These are phyloP conservation scores for Uloborus diversus DNA, from an alignment of 1,140 invertebrate species.

Conservation along the genomic window DNA sequence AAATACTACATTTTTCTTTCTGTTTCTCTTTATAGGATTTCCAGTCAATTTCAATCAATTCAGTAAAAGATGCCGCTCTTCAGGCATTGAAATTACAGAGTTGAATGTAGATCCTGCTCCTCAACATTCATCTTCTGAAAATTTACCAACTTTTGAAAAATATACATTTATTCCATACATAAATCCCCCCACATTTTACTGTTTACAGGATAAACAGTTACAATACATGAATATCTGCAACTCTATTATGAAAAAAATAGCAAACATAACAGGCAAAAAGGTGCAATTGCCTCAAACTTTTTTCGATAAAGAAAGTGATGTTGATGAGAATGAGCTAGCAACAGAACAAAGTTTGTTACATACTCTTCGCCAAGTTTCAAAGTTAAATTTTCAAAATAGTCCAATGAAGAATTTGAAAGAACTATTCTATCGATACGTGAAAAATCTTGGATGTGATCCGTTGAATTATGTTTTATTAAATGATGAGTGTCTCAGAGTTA, in stretches of 20 bases:
- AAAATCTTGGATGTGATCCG: neutral
- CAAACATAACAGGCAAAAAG: neutral
- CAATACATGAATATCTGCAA: constrained; percentile 11
- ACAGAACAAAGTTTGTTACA: too few relatives aligned
- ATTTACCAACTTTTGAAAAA: constrained; percentile 78
- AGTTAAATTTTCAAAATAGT: neutral
- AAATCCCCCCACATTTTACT: neutral
- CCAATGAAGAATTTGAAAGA: constrained; percentile 2
- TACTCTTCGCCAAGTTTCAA: neutral
- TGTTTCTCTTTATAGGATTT: constrained; percentile 12
- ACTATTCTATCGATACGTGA: neutral
- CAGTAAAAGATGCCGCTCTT: constrained; percentile 66
- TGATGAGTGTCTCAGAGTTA: constrained; percentile 22
- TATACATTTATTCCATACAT: constrained; percentile 79
- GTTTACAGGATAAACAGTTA: neutral
- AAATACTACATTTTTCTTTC: too few relatives aligned
- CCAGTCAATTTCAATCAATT: constrained; percentile 12
- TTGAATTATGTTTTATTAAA: constrained; percentile 11
- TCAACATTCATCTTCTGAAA: constrained; percentile 76
- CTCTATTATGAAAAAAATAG: neutral
- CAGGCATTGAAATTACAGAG: constrained; percentile 88
- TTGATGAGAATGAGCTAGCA: too few relatives aligned
- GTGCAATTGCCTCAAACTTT: too few relatives aligned
- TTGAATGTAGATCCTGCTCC: constrained; percentile 83
- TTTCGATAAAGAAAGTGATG: too few relatives aligned